These are phyloP conservation scores for Lepidurus packardi DNA, from an alignment of 1,140 invertebrate species.

Conservation along the genomic window DNA sequence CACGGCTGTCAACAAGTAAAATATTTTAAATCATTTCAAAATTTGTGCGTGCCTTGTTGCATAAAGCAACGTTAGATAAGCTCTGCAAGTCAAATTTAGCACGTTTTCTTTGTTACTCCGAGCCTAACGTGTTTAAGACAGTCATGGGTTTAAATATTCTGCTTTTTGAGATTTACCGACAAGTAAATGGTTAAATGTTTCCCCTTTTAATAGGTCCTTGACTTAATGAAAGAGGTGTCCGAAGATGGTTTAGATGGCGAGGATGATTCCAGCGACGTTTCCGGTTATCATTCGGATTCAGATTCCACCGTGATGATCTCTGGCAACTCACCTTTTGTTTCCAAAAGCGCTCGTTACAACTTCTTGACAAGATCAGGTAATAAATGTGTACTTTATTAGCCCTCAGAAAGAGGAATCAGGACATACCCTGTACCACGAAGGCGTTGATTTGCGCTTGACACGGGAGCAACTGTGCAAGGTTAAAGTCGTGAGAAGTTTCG, in stretches of 20 bases:
- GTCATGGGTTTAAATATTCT: no score
- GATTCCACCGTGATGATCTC: slow-evolving; percentile 58
- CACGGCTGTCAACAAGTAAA: slow-evolving; percentile 64
- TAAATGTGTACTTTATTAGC: background rate
- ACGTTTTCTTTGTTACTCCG: no score
- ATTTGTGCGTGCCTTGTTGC: background rate
- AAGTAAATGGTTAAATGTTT: background rate
- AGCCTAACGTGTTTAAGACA: no score
- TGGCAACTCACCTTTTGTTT: slow-evolving; percentile 52
- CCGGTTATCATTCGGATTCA: slow-evolving; percentile 75
- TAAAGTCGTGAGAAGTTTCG: slow-evolving; percentile 2
- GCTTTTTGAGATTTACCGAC: no score
- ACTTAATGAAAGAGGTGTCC: slow-evolving; percentile 60
- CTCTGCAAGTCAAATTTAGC: background rate
- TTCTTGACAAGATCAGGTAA: slow-evolving; percentile 52
- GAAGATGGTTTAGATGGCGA: slow-evolving; percentile 42
- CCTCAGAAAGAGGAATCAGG: slow-evolving; percentile 15
- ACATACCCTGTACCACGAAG: background rate
- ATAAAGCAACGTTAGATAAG: background rate
- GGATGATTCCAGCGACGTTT: slow-evolving; percentile 52
- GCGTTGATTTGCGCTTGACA: slow-evolving; percentile 6
- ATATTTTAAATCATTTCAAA: slow-evolving; percentile 28
- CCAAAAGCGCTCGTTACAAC: slow-evolving; percentile 48
- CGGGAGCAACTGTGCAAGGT: background rate
- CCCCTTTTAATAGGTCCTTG: slow-evolving; percentile 52